A percentile compares a stretch with the other conserved stretches of the same genome.
Conservation (phyloP, 2,888 invertebrate genomes). For the Crematogaster levior region DNA sequence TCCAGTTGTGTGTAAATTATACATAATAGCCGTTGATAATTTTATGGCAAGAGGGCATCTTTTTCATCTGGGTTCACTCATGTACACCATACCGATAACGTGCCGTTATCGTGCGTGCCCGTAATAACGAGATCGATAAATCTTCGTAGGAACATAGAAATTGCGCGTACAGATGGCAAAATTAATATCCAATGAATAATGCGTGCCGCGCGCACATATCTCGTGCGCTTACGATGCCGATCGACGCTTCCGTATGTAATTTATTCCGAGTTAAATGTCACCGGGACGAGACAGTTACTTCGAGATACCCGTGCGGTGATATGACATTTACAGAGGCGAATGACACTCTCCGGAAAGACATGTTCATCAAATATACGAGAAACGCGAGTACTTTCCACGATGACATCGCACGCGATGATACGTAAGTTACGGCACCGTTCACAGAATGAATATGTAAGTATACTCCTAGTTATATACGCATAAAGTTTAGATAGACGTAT, state of each 20-base stretch:
- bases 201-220: conserved; percentile 30
- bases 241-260: conserved; percentile 64
- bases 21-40: conserved; percentile 11
- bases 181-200: conserved; percentile 65
- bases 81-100: conserved; percentile 11
- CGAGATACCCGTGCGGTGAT: conserved; percentile 37
- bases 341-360: conserved; percentile 22
- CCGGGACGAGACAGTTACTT: conserved; percentile 41
- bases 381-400: conserved; percentile 20
- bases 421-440: conserved; percentile 28
- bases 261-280: conserved; percentile 58
- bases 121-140: conserved; percentile 39
- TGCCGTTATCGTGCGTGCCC: conserved; percentile 24
- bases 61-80: conserved; percentile 6
- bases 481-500: conserved; percentile 42
- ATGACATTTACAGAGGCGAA: conserved; percentile 44
- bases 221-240: conserved; percentile 50
- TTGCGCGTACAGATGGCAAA: conserved; percentile 44
- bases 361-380: conserved; percentile 42
- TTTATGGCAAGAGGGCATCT: conserved; percentile 3
- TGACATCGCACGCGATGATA: conserved; percentile 37
- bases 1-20: background rate
- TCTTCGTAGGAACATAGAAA: conserved; percentile 36
- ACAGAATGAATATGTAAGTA: conserved; percentile 39
- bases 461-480: conserved; percentile 11